Base-by-base conservation (phyloP, 2,888 invertebrate genomes). In the Xestoiulus laeticollis region DNA sequence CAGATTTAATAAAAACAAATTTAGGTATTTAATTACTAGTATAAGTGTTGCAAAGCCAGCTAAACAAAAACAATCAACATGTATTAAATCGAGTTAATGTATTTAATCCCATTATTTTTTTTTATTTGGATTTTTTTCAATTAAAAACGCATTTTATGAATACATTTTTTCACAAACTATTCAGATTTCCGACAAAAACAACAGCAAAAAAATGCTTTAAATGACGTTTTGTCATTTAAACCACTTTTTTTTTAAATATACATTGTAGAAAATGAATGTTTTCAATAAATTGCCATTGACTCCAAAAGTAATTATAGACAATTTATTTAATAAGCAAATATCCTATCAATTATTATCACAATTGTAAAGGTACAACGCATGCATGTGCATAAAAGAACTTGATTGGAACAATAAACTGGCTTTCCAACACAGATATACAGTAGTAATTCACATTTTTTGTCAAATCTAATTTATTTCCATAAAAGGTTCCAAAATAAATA, bases 21-120 rank as follows among this genome's bases (percentile, higher is more conserved):
- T 48, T 48, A 48, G 16, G 4, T 48, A 4, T 48, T 48, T 3
- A 48, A 48, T 48, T 48, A 48, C 48, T 48, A 16, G 14, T 48
- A 48, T 16, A 38, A 48, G 68, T 68, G 68, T 68, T 68, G 68
- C 22, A 68, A 68, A 68, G 68, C 68, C 68, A 68, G 68, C 68
- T 26, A 26, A 68, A 68, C 26, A 22, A 59, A 59, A 22, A 26
- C 12, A 26, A 68, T 68, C 48, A 22, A 68, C 22, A 19, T 59
- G n/a, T 19, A 68, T 6, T 38, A 38, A 8, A 0, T 8, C 38
- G 38, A 38, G 38, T 38, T 38, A 38, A 38, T 38, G 6, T 38
- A 38, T 38, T 38, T 5, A 38, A 38, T 38, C 38, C 5, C 38
- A 38, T 5, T 38, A 38, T 38, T 38, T 38, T 38, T 38, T 38